These are phyloP conservation scores for Heteromyza rotundicornis DNA, from an alignment of 2,888 invertebrate species.

Conservation along the genomic window DNA sequence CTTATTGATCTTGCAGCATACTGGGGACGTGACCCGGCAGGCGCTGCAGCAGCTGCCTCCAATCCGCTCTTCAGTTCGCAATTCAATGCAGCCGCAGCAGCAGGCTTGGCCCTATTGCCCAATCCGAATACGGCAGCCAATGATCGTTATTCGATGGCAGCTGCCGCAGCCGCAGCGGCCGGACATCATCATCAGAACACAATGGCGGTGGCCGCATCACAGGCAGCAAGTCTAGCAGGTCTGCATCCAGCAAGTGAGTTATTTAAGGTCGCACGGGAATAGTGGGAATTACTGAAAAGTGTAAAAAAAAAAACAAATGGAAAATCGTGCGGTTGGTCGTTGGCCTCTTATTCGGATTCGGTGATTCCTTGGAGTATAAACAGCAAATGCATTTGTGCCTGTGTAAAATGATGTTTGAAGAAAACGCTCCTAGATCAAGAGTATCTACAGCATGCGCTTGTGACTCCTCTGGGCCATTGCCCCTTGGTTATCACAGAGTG, in stretches of 20 bases:
- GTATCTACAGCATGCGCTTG: conserved; percentile 10
- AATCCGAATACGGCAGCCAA: conserved; percentile 62
- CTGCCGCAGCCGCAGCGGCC: conserved; percentile 62
- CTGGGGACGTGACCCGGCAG: conserved; percentile 74
- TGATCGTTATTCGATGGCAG: conserved; percentile 61
- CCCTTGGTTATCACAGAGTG: conserved; percentile 20
- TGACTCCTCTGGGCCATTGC: not conserved
- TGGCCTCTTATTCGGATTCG: too few species aligned
- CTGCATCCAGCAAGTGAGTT: conserved; percentile 75
- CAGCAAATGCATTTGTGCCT: conserved; percentile 42
- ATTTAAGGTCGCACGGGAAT: too few species aligned
- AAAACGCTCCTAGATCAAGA: conserved; percentile 45
- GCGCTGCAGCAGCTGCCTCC: conserved; percentile 61
- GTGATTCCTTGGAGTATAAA: conserved; percentile 44
- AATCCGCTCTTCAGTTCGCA: conserved; percentile 62
- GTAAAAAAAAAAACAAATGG: too few species aligned
- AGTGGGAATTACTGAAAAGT: too few species aligned
- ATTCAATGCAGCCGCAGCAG: conserved; percentile 62
- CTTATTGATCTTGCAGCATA: conserved; percentile 67
- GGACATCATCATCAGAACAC: conserved; percentile 71
- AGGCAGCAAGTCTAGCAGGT: conserved; percentile 80
- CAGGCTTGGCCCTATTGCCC: conserved; percentile 59
- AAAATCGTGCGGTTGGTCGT: too few species aligned
- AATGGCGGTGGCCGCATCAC: conserved; percentile 83
- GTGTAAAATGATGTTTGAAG: conserved; percentile 42